Conservation (phyloP, 2,113 vertebrate species). For the Nibea albiflora region DNA sequence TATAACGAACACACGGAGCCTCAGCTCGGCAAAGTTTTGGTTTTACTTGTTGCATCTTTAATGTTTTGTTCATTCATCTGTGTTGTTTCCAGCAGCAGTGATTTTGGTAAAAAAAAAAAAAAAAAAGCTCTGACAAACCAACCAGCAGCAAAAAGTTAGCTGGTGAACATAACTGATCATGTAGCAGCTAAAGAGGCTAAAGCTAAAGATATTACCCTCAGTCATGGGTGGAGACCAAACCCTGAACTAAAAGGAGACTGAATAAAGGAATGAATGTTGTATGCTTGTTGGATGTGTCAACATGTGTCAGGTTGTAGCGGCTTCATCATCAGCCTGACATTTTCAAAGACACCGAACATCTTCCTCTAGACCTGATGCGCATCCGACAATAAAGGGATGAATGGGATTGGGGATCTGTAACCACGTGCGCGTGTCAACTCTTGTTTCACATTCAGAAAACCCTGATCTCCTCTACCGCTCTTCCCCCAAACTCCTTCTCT, state of each 20-base stretch:
- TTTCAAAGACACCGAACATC: no score
- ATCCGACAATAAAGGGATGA: background rate
- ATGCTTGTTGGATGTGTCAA: no score
- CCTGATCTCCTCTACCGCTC: conserved; percentile 32
- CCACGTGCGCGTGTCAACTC: conserved; percentile 3
- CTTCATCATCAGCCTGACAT: no score
- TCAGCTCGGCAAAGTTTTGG: background rate
- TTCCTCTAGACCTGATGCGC: background rate
- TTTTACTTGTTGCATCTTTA: background rate
- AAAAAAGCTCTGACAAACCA: background rate
- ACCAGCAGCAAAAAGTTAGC: background rate
- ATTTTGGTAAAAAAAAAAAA: no score
- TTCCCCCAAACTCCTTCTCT: conserved; percentile 24
- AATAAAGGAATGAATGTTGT: no score
- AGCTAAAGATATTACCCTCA: no score
- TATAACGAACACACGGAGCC: background rate
- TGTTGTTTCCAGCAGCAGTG: background rate
- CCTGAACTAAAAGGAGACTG: no score
- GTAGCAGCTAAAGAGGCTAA: no score
- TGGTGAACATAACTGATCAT: background rate
- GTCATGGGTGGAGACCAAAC: no score
- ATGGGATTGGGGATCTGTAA: conserved; percentile 35
- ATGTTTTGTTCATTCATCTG: background rate
- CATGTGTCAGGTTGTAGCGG: no score
- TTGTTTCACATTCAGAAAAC: conserved; percentile 32